A percentile compares a stretch with the other conserved stretches of the same genome.
Evolutionary conservation across 2,113 vertebrate genomes (phyloP).

Genomic region (Oryctolagus cuniculus): DNA sequence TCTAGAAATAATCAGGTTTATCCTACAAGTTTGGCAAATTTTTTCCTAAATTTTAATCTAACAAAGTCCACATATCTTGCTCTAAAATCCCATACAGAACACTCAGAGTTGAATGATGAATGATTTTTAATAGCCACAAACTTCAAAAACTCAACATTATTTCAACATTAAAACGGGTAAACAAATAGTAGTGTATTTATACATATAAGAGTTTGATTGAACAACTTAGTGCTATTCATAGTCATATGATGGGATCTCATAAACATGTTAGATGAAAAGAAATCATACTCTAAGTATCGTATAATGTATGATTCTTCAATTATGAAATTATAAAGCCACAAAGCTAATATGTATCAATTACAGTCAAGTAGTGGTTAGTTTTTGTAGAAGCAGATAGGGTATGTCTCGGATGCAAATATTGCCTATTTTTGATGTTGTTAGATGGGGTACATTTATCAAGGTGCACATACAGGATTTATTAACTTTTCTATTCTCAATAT

Average conservation of each 20-base stretch:
- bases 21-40: not conserved
- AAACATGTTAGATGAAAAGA: not conserved
- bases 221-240: not conserved
- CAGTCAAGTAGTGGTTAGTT: not conserved
- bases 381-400: rapidly evolving
- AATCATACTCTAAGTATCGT: not conserved
- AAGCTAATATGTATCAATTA: not conserved
- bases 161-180: not conserved
- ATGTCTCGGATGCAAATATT: not conserved
- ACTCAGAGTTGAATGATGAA: not conserved
- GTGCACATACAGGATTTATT: not conserved
- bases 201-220: not conserved
- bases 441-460: not conserved
- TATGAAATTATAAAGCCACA: not conserved
- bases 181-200: not conserved
- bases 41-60: not conserved
- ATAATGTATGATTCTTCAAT: not conserved
- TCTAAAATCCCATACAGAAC: not conserved
- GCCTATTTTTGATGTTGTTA: not conserved
- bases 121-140: not conserved
- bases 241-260: not conserved
- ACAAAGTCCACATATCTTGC: not conserved
- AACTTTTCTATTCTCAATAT: not conserved
- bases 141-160: not conserved
- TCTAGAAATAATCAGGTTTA: not conserved